Conservation (phyloP, 2,888 invertebrate genomes). For the Imbricaverruca yamaguchii region DNA sequence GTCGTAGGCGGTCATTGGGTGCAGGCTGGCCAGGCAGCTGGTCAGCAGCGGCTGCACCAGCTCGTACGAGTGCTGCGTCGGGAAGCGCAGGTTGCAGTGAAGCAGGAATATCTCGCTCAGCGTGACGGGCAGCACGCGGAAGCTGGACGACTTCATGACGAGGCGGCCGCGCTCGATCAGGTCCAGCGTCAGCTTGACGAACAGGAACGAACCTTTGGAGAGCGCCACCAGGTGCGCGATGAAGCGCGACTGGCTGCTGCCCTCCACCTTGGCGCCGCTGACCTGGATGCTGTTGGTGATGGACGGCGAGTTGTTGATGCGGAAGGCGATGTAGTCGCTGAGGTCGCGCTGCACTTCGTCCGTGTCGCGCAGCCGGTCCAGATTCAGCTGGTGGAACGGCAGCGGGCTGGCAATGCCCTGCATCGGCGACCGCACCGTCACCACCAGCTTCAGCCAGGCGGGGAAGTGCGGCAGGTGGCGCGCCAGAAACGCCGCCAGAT, state of each 20-base stretch:
- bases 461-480: slow-evolving; percentile 72
- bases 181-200: slow-evolving; percentile 83
- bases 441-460: slow-evolving; percentile 80
- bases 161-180: slow-evolving; percentile 84
- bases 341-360: slow-evolving; percentile 53
- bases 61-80: slow-evolving; percentile 81
- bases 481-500: slow-evolving; percentile 79
- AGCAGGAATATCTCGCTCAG: slow-evolving; percentile 81
- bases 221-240: slow-evolving; percentile 73
- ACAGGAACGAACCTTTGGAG: slow-evolving; percentile 83
- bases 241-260: slow-evolving; percentile 51
- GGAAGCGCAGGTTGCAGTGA: slow-evolving; percentile 83
- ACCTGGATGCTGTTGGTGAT: slow-evolving; percentile 65
- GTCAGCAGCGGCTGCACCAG: slow-evolving; percentile 80
- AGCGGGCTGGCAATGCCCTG: slow-evolving; percentile 72
- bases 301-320: slow-evolving; percentile 68
- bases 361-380: slow-evolving; percentile 38
- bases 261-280: slow-evolving; percentile 31
- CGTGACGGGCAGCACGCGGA: slow-evolving; percentile 80
- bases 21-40: slow-evolving; percentile 81
- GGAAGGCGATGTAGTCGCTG: slow-evolving; percentile 74
- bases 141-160: slow-evolving; percentile 86
- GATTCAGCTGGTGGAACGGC: slow-evolving; percentile 55
- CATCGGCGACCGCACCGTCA: slow-evolving; percentile 76
- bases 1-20: slow-evolving; percentile 80